A percentile compares a stretch with the other conserved stretches of the same genome.
Conservation (phyloP, 2,888 invertebrate genomes). For the Epicampocera succincta region DNA sequence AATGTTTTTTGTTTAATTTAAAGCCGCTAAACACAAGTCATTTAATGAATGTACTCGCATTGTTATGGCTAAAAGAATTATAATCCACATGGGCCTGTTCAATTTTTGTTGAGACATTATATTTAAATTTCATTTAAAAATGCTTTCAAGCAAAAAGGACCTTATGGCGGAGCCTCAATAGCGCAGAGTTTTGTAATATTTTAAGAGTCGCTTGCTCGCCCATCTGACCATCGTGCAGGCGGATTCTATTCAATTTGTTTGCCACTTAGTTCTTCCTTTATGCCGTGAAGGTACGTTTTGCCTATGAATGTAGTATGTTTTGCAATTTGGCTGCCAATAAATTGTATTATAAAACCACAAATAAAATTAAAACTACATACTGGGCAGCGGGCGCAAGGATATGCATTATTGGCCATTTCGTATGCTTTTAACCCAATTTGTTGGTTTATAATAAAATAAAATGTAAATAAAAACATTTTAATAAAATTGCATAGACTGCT, state of each 20-base stretch:
- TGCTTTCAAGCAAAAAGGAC: slow-evolving; percentile 11
- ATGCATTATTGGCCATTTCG: slow-evolving; percentile 54
- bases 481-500: slow-evolving; percentile 40
- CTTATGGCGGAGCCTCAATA: not conserved
- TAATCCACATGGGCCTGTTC: no score
- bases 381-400: slow-evolving; percentile 6
- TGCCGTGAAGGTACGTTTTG: no score
- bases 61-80: no score
- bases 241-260: no score
- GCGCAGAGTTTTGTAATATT: no score
- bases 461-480: slow-evolving; percentile 48
- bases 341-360: slow-evolving; percentile 71
- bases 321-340: slow-evolving; percentile 46
- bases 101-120: not conserved
- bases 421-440: slow-evolving; percentile 66
- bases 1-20: no score
- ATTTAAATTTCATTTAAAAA: slow-evolving; percentile 44
- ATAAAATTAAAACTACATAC: slow-evolving; percentile 67
- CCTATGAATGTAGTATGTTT: slow-evolving; percentile 1
- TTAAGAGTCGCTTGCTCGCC: no score
- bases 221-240: no score
- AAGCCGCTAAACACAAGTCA: no score
- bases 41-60: no score
- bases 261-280: no score
- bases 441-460: slow-evolving; percentile 45